phyloP scores from a whole-genome alignment of 2,113 vertebrate species.

The Sceloporus undulatus region DNA sequence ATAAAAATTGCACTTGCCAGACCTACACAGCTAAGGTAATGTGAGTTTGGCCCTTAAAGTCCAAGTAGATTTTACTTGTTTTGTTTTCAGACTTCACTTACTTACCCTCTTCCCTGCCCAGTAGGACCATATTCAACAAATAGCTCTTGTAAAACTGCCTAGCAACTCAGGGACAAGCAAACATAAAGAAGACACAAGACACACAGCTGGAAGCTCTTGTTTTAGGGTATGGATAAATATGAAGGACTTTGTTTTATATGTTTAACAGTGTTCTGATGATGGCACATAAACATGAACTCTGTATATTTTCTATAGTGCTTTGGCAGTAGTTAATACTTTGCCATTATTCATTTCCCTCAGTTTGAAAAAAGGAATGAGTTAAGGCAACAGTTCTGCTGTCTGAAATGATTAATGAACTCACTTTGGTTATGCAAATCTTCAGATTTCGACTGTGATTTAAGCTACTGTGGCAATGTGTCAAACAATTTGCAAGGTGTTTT shows the following conservation, averaged over 20 bases:
- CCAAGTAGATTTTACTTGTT: background rate
- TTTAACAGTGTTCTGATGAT: slow-evolving; percentile 38
- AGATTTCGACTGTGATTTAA: slow-evolving; percentile 75
- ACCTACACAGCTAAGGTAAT: background rate
- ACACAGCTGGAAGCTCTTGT: background rate
- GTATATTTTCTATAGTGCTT: slow-evolving; percentile 38
- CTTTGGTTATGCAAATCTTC: slow-evolving; percentile 75
- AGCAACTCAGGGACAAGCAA: slow-evolving; percentile 10
- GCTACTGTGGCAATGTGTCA: slow-evolving; percentile 77
- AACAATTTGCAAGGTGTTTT: slow-evolving; percentile 73
- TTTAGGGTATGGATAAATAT: slow-evolving; percentile 32
- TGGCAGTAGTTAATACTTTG: slow-evolving; percentile 45
- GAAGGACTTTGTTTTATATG: slow-evolving; percentile 39
- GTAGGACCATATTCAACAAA: slow-evolving; percentile 37
- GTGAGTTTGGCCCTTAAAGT: background rate
- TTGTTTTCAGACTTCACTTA: too few species aligned
- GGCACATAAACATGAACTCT: slow-evolving; percentile 17
- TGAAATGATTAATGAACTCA: slow-evolving; percentile 83
- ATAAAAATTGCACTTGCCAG: too few species aligned
- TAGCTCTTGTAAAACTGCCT: slow-evolving; percentile 19
- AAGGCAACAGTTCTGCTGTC: slow-evolving; percentile 68
- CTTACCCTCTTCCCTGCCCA: too few species aligned
- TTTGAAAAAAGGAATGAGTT: slow-evolving; percentile 50
- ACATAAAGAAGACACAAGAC: slow-evolving; percentile 12
- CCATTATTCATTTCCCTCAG: slow-evolving; percentile 66